Evolutionary conservation across 2,797 vertebrate species (phyloP), one percentile per base, ranked within the genome.

Genomic region (Cynopterus sphinx): DNA sequence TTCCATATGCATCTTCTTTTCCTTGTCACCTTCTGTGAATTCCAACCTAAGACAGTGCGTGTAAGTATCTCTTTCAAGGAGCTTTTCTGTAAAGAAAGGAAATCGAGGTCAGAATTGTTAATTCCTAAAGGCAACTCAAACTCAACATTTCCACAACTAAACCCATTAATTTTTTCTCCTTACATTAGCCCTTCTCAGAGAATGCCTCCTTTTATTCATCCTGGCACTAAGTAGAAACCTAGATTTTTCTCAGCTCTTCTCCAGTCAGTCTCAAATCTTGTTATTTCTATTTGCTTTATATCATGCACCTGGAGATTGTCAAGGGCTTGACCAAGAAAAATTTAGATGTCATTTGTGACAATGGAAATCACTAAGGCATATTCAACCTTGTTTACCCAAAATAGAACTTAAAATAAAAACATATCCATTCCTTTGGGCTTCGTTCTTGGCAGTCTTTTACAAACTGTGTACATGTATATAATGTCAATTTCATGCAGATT

Each of bases 331-430:
- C 63, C 68, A 70, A 67, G 55, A 86, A 87, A 68, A 55, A 85
- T 85, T n/a, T 75, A 9, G 65, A 74, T 87, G 28, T 19, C 36
- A 5, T 21, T 81, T 59, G 24, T 51, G 77, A 93, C 63, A 16
- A 26, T 61, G 49, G 33, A 55, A 78, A 57, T 41, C 1, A 26
- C 22, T 51, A 53, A 89, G 57, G 36, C 24, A 61, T 53, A 67
- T 53, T 82, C 63, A 74, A 55, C 39, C 21, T 92, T 95, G 36
- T 86, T 97, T 77, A 92, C 59, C 61, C 31, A 90, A 90, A 91
- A 91, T 13, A 87, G 79, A 90, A 61, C 33, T 79, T 85, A 70
- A 91, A 71, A 43, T 86, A 59, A 93, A 89, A 57, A 2, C 49
- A 31, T 26, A 75, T 55, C 21, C n/a, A 67, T 57, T 43, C 65